Evolutionary conservation across 2,113 vertebrate species (phyloP), one percentile per base, ranked within the genome.

Genomic region (Trinectes maculatus): DNA sequence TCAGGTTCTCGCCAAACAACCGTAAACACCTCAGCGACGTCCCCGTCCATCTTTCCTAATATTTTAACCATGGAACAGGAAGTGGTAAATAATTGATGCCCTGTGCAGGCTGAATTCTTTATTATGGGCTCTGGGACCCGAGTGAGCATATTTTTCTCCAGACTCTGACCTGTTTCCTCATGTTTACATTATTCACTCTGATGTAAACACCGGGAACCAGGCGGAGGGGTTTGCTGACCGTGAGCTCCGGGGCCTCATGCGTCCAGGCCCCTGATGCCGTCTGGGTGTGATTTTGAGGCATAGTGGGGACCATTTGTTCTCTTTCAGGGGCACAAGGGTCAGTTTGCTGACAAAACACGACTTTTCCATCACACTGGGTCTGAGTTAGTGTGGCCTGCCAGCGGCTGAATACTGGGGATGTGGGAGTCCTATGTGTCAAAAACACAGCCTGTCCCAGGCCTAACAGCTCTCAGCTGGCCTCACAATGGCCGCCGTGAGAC

Each of bases 401-500:
- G 49, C 13, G 55, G 80, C 66, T 72, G 58, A 39, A 65, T 62
- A 85, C 74, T 74, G 77, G 70, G 54, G 36, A 69, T 60, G 58
- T 21, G 24, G 74, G 70, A 70, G 77, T 56, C 36, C 21, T 71
- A 57, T 87, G 71, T 73, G 71, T 79, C 80, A 74, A 46, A n/a
- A 63, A 48, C 29, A 13, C 43, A 36, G 63, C 18, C 47, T 72
- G 76, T 64, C 46, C 37, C 62, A 40, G 65, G 51, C 66, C 71
- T 77, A 63, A 53, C 56, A 71, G 68, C 61, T 40, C 62, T 63
- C 67, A 69, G 26, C 60, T 80, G 81, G 67, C 81, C 83, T 61
- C 76, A 28, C 78, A 87, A 63, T 86, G 85, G 80, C 86, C 80
- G 57, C 71, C 42, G 69, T 13, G 11, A 80, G 62, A 72, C 37